Evolutionary conservation across 2,888 invertebrate species (phyloP).

Genomic region (Coelopa pilipes): DNA sequence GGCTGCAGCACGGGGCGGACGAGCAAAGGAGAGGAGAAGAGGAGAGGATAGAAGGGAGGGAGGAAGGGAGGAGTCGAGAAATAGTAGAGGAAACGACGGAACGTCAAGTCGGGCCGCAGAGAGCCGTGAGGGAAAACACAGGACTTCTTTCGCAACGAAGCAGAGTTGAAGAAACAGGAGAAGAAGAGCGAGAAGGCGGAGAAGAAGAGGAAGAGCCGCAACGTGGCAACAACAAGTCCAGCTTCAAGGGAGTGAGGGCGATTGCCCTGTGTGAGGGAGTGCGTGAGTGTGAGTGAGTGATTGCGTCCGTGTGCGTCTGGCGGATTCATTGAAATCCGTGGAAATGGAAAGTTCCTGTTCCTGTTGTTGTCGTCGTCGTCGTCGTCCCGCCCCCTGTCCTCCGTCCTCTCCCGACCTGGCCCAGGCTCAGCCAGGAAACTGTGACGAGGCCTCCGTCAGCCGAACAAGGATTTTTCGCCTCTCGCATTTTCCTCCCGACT

Average conservation of each 20-base stretch:
- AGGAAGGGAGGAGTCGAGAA: too few species aligned
- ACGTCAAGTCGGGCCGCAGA: too few species aligned
- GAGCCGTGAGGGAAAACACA: too few species aligned
- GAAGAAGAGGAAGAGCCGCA: not conserved
- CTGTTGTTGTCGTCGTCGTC: not conserved
- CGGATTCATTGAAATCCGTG: slow-evolving; percentile 14
- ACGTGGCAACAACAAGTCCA: not conserved
- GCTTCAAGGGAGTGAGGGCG: not conserved
- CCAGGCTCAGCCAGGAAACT: not conserved
- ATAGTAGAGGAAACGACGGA: too few species aligned
- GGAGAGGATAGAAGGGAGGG: not conserved
- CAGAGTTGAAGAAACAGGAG: too few species aligned
- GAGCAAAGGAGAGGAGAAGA: not conserved
- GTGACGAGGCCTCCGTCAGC: not conserved
- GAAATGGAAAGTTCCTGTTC: slow-evolving; percentile 13
- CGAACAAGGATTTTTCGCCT: not conserved
- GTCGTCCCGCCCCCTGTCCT: not conserved
- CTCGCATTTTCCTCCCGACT: too few species aligned
- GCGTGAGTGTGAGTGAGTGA: slow-evolving; percentile 8
- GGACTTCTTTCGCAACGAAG: not conserved
- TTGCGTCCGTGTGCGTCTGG: slow-evolving; percentile 8
- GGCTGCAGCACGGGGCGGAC: not conserved
- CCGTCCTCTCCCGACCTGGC: not conserved
- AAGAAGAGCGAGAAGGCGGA: not conserved
- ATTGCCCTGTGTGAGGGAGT: slow-evolving; percentile 8